phyloP scores from a whole-genome alignment of 2,888 invertebrate species.

The Bombylius major region DNA sequence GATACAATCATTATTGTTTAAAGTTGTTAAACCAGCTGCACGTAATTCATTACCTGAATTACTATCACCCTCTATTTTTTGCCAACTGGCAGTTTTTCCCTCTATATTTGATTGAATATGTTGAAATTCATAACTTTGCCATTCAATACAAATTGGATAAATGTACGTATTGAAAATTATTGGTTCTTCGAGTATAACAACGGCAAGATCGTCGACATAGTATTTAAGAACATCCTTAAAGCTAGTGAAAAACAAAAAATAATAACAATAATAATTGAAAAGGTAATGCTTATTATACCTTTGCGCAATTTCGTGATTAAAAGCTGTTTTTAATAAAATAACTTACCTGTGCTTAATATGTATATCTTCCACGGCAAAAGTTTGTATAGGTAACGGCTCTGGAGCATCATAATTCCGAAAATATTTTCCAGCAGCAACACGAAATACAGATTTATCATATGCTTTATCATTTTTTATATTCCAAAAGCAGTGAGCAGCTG shows the following conservation, averaged over 20 bases:
- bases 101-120: not conserved
- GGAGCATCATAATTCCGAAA: slow-evolving; percentile 6
- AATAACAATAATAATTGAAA: too few relatives aligned
- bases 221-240: slow-evolving; percentile 15
- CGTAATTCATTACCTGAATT: not conserved
- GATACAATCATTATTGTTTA: not conserved
- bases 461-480: not conserved
- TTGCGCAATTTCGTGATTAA: too few relatives aligned
- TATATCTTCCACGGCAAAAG: too few relatives aligned
- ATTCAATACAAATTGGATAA: not conserved
- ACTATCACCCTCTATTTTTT: not conserved
- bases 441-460: not conserved
- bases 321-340: too few relatives aligned
- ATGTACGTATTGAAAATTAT: slow-evolving; percentile 12
- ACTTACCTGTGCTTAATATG: too few relatives aligned
- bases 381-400: slow-evolving; percentile 12
- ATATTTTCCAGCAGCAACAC: not conserved
- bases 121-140: slow-evolving; percentile 9
- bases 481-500: not conserved
- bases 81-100: not conserved
- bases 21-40: not conserved
- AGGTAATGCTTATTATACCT: too few relatives aligned
- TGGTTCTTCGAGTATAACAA: slow-evolving; percentile 22
- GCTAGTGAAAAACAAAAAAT: not conserved
- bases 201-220: slow-evolving; percentile 28